These are phyloP conservation scores for Bombus impatiens DNA, from an alignment of 1,140 invertebrate genomes.

Conservation along the genomic window DNA sequence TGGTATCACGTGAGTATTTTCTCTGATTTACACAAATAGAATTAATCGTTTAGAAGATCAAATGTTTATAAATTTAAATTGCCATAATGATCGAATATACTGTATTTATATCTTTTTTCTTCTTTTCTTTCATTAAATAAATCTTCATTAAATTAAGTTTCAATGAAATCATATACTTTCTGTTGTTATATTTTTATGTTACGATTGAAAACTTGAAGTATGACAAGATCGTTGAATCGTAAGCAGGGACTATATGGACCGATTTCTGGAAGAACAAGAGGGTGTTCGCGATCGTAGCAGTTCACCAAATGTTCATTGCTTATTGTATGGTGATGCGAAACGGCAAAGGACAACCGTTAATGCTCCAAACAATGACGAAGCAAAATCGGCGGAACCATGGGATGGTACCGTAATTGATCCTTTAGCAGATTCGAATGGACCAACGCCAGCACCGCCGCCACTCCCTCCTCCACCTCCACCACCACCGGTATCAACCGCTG, in stretches of 20 bases:
- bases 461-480: slow-evolving; percentile 62
- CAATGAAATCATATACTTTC: neutral
- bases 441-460: slow-evolving; percentile 55
- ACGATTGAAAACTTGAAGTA: slow-evolving; percentile 60
- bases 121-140: neutral
- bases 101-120: neutral
- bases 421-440: slow-evolving; percentile 61
- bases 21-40: slow-evolving; percentile 16
- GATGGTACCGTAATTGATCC: slow-evolving; percentile 66
- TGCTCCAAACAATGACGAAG: slow-evolving; percentile 74
- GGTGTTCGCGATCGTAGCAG: slow-evolving; percentile 82
- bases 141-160: neutral
- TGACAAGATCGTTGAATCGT: slow-evolving; percentile 66
- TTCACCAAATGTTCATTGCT: slow-evolving; percentile 84
- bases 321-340: slow-evolving; percentile 86
- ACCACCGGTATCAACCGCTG: slow-evolving; percentile 26
- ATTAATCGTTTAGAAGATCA: neutral
- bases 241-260: slow-evolving; percentile 89
- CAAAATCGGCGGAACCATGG: slow-evolving; percentile 75
- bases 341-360: slow-evolving; percentile 79
- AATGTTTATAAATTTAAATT: neutral
- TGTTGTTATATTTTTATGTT: slow-evolving; percentile 28
- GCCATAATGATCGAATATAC: too few relatives aligned
- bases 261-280: slow-evolving; percentile 89
- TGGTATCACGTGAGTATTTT: slow-evolving; percentile 86